phyloP scores from a whole-genome alignment of 2,113 vertebrate species.

The Platysteira castanea region DNA sequence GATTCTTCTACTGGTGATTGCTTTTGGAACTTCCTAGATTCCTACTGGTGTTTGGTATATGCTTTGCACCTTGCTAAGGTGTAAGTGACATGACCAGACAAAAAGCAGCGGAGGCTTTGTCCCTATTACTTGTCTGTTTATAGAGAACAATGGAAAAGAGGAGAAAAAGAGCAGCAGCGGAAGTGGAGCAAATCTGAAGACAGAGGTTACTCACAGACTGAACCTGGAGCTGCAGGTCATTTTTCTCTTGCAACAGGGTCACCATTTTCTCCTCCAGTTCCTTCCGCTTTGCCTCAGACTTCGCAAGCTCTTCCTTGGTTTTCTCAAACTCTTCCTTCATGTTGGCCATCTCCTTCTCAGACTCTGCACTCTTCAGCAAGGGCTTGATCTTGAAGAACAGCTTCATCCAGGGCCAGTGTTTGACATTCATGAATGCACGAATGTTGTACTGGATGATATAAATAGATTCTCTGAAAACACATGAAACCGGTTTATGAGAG shows the following conservation, averaged over 20 bases:
- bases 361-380: constrained; percentile 83
- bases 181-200: not conserved
- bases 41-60: not conserved
- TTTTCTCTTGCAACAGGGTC: constrained; percentile 79
- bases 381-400: constrained; percentile 77
- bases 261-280: constrained; percentile 87
- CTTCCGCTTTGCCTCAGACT: constrained; percentile 79
- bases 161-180: not conserved
- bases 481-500: not conserved
- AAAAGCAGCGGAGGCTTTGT: not conserved
- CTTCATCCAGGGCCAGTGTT: constrained; percentile 81
- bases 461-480: constrained; percentile 77
- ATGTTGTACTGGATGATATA: constrained; percentile 88
- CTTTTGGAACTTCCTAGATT: not conserved
- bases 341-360: constrained; percentile 69
- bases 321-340: constrained; percentile 81
- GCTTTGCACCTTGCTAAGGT: not conserved
- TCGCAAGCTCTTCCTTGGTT: constrained; percentile 77
- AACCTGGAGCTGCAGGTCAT: constrained; percentile 76
- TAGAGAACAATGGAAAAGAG: not conserved
- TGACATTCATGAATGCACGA: constrained; percentile 42
- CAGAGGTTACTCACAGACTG: constrained; percentile 63
- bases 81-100: not conserved
- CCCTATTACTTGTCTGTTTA: not conserved
- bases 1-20: not conserved